Percentiles rank a stretch among this genome's conserved stretches.
These are phyloP conservation scores for Orussus abietinus DNA, from an alignment of 1,140 invertebrate species.

Conservation along the genomic window DNA sequence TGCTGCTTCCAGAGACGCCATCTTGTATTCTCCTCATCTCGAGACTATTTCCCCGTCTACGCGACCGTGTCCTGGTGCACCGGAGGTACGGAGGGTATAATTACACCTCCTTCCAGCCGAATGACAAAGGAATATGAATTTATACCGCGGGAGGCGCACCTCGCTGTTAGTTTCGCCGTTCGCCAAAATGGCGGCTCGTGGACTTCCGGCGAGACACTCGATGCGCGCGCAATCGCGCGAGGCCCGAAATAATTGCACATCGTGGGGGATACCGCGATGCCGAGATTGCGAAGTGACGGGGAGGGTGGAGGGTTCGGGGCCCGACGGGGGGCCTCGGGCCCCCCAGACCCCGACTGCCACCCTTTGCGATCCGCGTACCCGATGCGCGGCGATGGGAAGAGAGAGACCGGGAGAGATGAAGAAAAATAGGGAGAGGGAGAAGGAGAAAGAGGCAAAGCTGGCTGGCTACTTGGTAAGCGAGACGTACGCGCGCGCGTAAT, in stretches of 20 bases:
- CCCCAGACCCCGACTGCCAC: not conserved
- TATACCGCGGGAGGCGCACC: too few relatives aligned
- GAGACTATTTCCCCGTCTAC: too few relatives aligned
- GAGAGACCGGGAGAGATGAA: not conserved
- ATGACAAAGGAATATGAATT: too few relatives aligned
- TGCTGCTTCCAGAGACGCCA: too few relatives aligned
- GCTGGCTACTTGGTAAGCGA: conserved; percentile 51
- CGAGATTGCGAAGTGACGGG: conserved; percentile 36
- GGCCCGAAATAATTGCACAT: conserved; percentile 44
- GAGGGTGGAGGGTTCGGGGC: too few relatives aligned
- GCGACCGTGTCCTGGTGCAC: too few relatives aligned
- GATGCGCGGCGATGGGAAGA: conserved; percentile 5
- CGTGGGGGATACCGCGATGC: conserved; percentile 47
- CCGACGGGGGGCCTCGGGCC: not conserved
- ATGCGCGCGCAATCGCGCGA: conserved; percentile 37
- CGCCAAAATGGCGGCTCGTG: too few relatives aligned
- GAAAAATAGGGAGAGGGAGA: conserved; percentile 2
- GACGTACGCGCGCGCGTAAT: conserved; percentile 52
- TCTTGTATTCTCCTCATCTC: too few relatives aligned
- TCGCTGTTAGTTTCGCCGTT: too few relatives aligned
- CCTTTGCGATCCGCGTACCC: conserved; percentile 8
- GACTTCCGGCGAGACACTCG: too few relatives aligned
- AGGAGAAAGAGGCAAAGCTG: conserved; percentile 3
- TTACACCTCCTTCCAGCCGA: too few relatives aligned
- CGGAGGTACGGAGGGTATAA: too few relatives aligned